Evolutionary conservation across 1,140 invertebrate species (phyloP).

Genomic region (Elymnias hypermnestra): DNA sequence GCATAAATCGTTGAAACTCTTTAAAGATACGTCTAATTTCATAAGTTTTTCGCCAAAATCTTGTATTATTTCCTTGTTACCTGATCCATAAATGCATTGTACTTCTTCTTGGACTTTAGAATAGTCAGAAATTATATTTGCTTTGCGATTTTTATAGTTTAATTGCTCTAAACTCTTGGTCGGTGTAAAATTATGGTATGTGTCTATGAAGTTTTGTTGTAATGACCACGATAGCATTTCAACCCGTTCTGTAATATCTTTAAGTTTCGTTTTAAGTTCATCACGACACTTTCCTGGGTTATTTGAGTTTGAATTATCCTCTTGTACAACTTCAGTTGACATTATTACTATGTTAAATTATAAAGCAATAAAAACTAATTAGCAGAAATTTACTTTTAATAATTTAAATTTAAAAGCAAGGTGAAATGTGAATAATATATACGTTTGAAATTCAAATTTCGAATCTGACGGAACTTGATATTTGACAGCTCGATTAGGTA

Average conservation of each 20-base stretch:
- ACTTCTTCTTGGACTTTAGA: constrained; percentile 35
- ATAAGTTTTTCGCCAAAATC: constrained; percentile 39
- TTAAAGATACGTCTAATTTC: constrained; percentile 38
- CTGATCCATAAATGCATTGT: constrained; percentile 24
- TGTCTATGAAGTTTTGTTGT: constrained; percentile 61
- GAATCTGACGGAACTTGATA: no score
- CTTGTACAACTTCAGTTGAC: constrained; percentile 44
- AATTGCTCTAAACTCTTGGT: constrained; percentile 61
- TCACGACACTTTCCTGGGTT: constrained; percentile 45
- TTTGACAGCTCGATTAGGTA: no score
- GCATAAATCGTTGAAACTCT: constrained; percentile 42
- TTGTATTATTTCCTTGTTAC: constrained; percentile 28
- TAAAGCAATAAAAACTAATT: no score
- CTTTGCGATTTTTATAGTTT: constrained; percentile 57
- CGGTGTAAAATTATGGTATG: constrained; percentile 45
- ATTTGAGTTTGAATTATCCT: constrained; percentile 41
- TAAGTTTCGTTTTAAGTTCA: constrained; percentile 40
- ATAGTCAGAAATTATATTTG: constrained; percentile 43
- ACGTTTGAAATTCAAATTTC: constrained; percentile 1
- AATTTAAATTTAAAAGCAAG: no score
- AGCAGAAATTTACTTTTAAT: no score
- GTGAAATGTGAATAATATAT: no score
- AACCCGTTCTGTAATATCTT: constrained; percentile 51
- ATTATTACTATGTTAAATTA: no score
- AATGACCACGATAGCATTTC: constrained; percentile 56